Evolutionary conservation across 2,888 invertebrate species (phyloP).

Genomic region (Tetranychus piercei): DNA sequence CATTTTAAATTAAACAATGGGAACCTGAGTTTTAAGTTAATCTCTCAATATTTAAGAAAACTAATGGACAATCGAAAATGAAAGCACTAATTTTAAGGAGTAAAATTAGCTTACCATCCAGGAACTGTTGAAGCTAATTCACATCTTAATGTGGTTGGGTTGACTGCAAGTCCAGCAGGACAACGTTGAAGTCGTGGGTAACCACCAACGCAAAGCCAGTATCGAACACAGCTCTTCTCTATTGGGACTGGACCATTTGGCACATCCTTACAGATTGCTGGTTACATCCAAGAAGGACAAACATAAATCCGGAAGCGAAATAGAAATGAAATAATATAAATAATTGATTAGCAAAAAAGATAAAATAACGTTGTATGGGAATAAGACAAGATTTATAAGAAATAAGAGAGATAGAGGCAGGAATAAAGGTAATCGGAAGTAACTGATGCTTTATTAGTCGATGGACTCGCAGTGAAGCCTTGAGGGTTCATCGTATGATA

Average conservation of each 20-base stretch:
- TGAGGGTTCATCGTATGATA: too few species aligned
- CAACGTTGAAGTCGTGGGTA: slow-evolving; percentile 75
- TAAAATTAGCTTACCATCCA: slow-evolving; percentile 25
- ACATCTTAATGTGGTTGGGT: slow-evolving; percentile 24
- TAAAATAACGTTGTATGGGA: background rate
- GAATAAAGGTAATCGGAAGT: background rate
- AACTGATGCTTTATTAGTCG: too few species aligned
- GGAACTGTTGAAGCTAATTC: slow-evolving; percentile 26
- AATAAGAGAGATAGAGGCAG: slow-evolving; percentile 11
- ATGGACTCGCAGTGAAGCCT: too few species aligned
- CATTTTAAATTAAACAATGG: background rate
- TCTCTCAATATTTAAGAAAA: too few species aligned
- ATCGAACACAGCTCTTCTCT: slow-evolving; percentile 77
- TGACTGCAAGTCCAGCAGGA: slow-evolving; percentile 28
- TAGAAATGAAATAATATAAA: background rate
- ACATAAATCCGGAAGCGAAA: background rate
- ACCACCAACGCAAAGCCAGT: slow-evolving; percentile 85
- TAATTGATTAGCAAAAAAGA: slow-evolving; percentile 4
- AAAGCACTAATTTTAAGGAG: background rate
- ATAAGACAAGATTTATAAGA: background rate
- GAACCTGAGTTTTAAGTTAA: background rate
- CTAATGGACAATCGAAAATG: too few species aligned
- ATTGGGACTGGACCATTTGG: slow-evolving; percentile 75
- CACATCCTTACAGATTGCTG: slow-evolving; percentile 75
- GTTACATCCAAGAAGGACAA: slow-evolving; percentile 28